Evolutionary conservation across 35 echinoderm and acorn worm species (phyloP).

Genomic region (Patiria miniata): DNA sequence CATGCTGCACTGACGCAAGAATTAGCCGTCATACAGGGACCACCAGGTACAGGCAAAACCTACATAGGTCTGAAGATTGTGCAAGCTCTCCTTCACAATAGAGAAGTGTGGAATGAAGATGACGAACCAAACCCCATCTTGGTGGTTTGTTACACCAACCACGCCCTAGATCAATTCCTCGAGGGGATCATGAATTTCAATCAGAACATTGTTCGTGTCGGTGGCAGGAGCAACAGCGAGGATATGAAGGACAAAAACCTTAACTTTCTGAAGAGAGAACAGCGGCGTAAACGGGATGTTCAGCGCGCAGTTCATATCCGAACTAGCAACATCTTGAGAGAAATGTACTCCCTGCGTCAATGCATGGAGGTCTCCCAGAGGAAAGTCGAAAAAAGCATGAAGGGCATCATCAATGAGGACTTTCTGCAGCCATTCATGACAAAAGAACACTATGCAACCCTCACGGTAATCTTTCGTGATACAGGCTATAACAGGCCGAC

Average conservation of each 20-base stretch:
- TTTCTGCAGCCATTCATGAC: slow-evolving; percentile 39
- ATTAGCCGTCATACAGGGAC: slow-evolving; percentile 61
- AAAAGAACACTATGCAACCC: slow-evolving; percentile 33
- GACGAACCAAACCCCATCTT: slow-evolving; percentile 53
- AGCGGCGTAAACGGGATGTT: slow-evolving; percentile 42
- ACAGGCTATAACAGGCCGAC: not conserved
- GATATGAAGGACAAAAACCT: slow-evolving; percentile 27
- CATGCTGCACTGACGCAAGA: slow-evolving; percentile 55
- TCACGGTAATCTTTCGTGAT: not conserved
- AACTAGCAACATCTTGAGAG: not conserved
- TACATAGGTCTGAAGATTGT: slow-evolving; percentile 73
- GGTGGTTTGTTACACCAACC: slow-evolving; percentile 89
- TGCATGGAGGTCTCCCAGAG: slow-evolving; percentile 27
- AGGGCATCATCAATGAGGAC: slow-evolving; percentile 50
- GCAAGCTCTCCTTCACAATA: slow-evolving; percentile 46
- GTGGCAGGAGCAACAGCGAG: slow-evolving; percentile 65
- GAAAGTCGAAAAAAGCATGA: slow-evolving; percentile 28
- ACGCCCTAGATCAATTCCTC: slow-evolving; percentile 92
- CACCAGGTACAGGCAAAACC: slow-evolving; percentile 78
- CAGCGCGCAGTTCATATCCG: slow-evolving; percentile 9
- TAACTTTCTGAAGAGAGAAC: not conserved
- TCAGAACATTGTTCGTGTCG: slow-evolving; percentile 67
- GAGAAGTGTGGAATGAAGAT: not conserved
- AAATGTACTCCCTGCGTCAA: slow-evolving; percentile 16
- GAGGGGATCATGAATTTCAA: slow-evolving; percentile 66